Percentiles rank a stretch among this genome's conserved stretches.
Evolutionary conservation across 2,797 vertebrate genomes (phyloP).

Genomic region (Spinus olivaceus): DNA sequence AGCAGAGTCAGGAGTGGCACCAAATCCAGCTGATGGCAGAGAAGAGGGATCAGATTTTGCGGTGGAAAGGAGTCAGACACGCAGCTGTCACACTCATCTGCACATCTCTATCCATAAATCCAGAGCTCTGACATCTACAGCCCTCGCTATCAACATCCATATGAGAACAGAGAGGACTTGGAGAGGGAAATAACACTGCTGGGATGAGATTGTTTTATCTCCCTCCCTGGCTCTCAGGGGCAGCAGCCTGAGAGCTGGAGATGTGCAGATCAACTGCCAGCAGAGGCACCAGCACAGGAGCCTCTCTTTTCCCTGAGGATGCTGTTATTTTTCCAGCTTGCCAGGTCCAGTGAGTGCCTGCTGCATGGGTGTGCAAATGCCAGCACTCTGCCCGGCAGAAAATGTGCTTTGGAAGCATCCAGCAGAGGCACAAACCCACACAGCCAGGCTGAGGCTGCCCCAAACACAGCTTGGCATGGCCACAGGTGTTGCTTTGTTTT

Average conservation of each 20-base stretch:
- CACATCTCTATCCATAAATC: conserved; percentile 5
- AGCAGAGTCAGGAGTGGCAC: not conserved
- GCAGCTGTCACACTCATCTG: not conserved
- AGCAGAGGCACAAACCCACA: not conserved
- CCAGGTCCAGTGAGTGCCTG: not conserved
- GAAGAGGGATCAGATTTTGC: not conserved
- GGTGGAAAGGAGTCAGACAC: not conserved
- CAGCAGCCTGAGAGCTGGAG: conserved; percentile 22
- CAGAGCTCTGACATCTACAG: not conserved
- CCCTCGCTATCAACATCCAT: not conserved
- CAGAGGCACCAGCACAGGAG: conserved; percentile 24
- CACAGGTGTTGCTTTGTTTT: not conserved
- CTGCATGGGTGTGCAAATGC: not conserved
- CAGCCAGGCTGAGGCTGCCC: not conserved
- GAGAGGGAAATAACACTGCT: not conserved
- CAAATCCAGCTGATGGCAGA: not conserved
- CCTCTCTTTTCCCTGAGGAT: not conserved
- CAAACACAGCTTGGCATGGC: not conserved
- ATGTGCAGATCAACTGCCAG: conserved; percentile 22
- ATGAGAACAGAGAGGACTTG: not conserved
- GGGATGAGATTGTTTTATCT: conserved; percentile 39
- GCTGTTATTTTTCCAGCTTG: conserved; percentile 7
- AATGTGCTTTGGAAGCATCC: not conserved
- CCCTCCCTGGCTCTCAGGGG: conserved; percentile 7
- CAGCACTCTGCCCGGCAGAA: not conserved